Evolutionary conservation across 2,888 invertebrate species (phyloP).

Genomic region (Sisyra nigra): DNA sequence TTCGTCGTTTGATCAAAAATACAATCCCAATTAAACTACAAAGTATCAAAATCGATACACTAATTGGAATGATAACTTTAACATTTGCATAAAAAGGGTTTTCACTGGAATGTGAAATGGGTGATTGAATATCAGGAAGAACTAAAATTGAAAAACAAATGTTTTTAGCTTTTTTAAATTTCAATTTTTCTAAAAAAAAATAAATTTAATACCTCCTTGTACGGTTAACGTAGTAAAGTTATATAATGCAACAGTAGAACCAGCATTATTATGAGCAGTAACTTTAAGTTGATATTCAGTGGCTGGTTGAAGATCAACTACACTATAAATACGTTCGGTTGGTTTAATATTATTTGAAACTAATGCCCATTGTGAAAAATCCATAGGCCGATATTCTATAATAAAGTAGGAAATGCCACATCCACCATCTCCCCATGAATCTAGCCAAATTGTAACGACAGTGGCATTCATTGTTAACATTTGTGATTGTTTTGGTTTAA

Average conservation of each 20-base stretch:
- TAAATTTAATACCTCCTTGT: constrained; percentile 64
- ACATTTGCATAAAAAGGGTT: constrained; percentile 50
- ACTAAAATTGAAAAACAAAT: constrained; percentile 21
- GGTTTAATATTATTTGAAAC: constrained; percentile 70
- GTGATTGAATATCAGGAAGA: constrained; percentile 46
- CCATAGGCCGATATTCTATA: constrained; percentile 56
- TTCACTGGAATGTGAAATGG: constrained; percentile 48
- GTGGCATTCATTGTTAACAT: constrained; percentile 75
- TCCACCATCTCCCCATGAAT: constrained; percentile 79
- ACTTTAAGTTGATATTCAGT: constrained; percentile 58
- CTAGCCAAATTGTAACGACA: constrained; percentile 71
- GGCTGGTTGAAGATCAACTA: constrained; percentile 59
- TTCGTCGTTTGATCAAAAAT: constrained; percentile 50
- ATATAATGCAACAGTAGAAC: constrained; percentile 65
- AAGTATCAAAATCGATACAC: constrained; percentile 47
- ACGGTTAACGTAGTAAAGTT: constrained; percentile 71
- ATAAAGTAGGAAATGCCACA: constrained; percentile 77
- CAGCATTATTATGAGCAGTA: constrained; percentile 76
- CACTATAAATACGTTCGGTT: constrained; percentile 65
- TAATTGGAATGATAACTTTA: constrained; percentile 42
- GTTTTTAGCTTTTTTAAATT: constrained; percentile 6
- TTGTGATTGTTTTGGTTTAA: constrained; percentile 63
- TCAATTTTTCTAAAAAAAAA: too few relatives aligned
- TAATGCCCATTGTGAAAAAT: constrained; percentile 55
- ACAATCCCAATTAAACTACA: constrained; percentile 49